Evolutionary conservation across 1,140 invertebrate species (phyloP), one percentile per base, ranked within the genome.

Genomic region (Bombus balteatus): DNA sequence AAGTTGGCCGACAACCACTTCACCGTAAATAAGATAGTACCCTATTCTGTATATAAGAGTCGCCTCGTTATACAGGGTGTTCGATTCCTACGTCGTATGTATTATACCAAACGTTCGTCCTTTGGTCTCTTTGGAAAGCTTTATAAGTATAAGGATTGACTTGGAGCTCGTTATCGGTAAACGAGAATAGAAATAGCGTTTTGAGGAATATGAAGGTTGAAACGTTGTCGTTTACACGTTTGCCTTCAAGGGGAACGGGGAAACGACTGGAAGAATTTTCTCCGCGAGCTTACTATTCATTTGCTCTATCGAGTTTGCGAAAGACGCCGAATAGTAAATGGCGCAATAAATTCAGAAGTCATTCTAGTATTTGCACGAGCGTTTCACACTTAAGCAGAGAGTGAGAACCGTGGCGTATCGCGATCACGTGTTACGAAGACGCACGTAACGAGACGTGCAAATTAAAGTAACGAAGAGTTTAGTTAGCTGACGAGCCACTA

Each of bases 1-100:
- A 94, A 94, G 93, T 94, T 94, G 92, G 89, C 92, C 92, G 92
- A 93, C 92, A 93, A 94, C 92, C 91, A 93, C 92, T 94, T 93
- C 91, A 92, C 88, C 87, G 87, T 93, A 93, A 93, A 94, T 94
- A 94, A 94, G 93, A 94, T 89, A 89, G 88, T 88, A 93, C 87
- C 85, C 87, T 59, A 87, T 87, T 90, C 87, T 81, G 89, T 90
- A 75, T 75, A 71, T 73, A 90, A 83, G 81, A 91, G 82, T 91
- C 72, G 87, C 87, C 81, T 91, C 82, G 87, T 90, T 91, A 90
- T 91, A 91, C 85, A 87, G 87, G 90, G 89, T 91, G 90, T 79
- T 68, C 82, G 70, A 25, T 71, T 86, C n/a, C 18, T 62, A 22
- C 37, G 59, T 25, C n/a, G 18, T 10, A 13, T 2, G 57, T 28